A percentile compares a stretch with the other conserved stretches of the same genome.
phyloP scores from a whole-genome alignment of 2,888 invertebrate genomes.

The Pteria penguin region DNA sequence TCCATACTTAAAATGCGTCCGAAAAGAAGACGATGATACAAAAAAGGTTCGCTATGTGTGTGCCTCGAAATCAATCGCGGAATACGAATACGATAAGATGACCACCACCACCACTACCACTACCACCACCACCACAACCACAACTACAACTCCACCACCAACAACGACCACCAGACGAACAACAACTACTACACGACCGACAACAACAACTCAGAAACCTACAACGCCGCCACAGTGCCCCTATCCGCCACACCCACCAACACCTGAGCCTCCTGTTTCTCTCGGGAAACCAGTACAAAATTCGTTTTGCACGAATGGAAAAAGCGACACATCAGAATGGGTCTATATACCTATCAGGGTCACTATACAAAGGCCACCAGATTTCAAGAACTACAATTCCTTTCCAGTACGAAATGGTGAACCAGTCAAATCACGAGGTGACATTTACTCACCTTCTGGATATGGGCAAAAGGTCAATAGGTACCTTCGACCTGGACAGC shows the following conservation, averaged over 20 bases:
- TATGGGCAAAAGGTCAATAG: conserved; percentile 12
- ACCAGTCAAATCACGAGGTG: conserved; percentile 40
- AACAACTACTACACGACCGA: conserved; percentile 12
- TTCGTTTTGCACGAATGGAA: conserved; percentile 66
- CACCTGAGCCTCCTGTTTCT: neutral
- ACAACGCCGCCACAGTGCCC: conserved; percentile 11
- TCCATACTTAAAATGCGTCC: conserved; percentile 57
- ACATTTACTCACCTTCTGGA: conserved; percentile 63
- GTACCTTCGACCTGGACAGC: conserved; percentile 36
- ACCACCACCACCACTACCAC: conserved; percentile 5
- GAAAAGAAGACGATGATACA: neutral
- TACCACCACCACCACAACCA: conserved; percentile 17
- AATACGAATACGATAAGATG: conserved; percentile 37
- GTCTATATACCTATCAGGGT: conserved; percentile 68
- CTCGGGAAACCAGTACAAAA: conserved; percentile 62
- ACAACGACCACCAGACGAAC: neutral
- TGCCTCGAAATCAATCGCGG: conserved; percentile 47
- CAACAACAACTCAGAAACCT: conserved; percentile 14
- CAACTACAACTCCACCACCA: conserved; percentile 18
- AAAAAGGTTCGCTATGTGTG: conserved; percentile 30
- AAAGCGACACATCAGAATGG: conserved; percentile 67
- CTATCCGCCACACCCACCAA: conserved; percentile 18
- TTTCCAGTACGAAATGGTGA: conserved; percentile 63
- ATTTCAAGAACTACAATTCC: conserved; percentile 58
- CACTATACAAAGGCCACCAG: conserved; percentile 64